phyloP scores from a whole-genome alignment of 2,888 invertebrate genomes.

The Macaria notata region DNA sequence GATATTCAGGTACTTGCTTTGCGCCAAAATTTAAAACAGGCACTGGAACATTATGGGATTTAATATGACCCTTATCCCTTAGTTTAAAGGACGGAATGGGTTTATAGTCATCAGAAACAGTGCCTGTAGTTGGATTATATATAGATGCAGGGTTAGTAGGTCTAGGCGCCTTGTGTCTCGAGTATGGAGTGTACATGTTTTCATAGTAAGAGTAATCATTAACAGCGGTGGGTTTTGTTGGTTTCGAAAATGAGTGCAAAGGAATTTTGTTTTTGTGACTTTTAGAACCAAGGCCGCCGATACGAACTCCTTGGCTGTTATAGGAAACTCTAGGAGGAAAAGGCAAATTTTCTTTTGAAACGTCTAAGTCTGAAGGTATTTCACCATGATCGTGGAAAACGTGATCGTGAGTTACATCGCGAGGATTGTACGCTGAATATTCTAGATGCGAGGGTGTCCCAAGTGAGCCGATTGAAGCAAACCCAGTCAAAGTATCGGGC shows the following conservation, averaged over 20 bases:
- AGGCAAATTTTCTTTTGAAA: conserved; percentile 57
- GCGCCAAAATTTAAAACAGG: conserved; percentile 46
- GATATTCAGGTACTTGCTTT: conserved; percentile 53
- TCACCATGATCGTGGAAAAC: conserved; percentile 78
- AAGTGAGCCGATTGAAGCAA: conserved; percentile 56
- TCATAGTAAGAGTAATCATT: conserved; percentile 71
- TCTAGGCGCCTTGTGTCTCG: conserved; percentile 50
- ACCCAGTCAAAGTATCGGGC: conserved; percentile 49
- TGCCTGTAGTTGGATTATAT: conserved; percentile 42
- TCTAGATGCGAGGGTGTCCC: conserved; percentile 66
- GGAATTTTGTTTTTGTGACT: conserved; percentile 50
- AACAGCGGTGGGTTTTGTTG: conserved; percentile 46
- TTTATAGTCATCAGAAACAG: conserved; percentile 52
- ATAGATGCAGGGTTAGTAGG: conserved; percentile 42
- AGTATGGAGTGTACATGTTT: conserved; percentile 57
- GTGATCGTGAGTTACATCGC: conserved; percentile 78
- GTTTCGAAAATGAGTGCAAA: conserved; percentile 52
- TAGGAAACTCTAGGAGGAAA: conserved; percentile 65
- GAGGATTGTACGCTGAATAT: conserved; percentile 70
- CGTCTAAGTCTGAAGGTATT: conserved; percentile 60
- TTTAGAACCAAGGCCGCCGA: conserved; percentile 46
- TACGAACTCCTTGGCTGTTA: conserved; percentile 61
- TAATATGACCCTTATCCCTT: conserved; percentile 53
- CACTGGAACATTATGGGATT: conserved; percentile 47
- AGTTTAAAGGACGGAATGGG: conserved; percentile 56